Evolutionary conservation across 2,113 vertebrate genomes (phyloP).

Genomic region (Daboia siamensis): DNA sequence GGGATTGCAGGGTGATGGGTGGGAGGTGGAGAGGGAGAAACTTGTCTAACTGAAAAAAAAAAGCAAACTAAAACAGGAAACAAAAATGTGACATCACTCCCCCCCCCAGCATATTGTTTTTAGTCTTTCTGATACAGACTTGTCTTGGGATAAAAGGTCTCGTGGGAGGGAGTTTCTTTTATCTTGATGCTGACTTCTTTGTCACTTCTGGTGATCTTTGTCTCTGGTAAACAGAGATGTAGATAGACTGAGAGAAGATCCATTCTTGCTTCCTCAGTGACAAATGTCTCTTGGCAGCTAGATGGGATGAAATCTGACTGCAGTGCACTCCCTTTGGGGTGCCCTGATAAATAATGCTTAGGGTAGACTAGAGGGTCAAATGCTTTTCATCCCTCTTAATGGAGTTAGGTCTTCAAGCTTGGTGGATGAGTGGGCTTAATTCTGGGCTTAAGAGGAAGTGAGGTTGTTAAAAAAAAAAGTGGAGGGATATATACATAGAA

Average conservation of each 20-base stretch:
- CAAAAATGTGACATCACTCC: conserved; percentile 10
- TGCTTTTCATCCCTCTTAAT: conserved; percentile 35
- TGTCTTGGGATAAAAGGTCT: conserved; percentile 40
- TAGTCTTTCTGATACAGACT: conserved; percentile 48
- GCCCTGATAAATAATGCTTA: conserved; percentile 46
- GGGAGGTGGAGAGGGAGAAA: conserved; percentile 48
- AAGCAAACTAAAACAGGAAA: not conserved
- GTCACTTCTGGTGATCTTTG: conserved; percentile 73
- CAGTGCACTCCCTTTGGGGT: conserved; percentile 21
- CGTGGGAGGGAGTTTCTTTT: conserved; percentile 28
- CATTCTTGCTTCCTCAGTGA: conserved; percentile 51
- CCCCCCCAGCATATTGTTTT: conserved; percentile 16
- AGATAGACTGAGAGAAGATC: conserved; percentile 45
- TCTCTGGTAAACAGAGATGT: conserved; percentile 67
- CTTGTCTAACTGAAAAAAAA: conserved; percentile 36
- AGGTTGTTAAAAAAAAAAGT: not conserved
- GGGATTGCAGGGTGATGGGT: conserved; percentile 11
- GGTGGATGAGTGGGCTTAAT: conserved; percentile 41
- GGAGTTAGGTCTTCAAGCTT: not conserved
- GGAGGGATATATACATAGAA: conserved; percentile 21
- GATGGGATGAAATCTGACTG: conserved; percentile 40
- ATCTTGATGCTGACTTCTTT: conserved; percentile 64
- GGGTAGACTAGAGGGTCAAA: conserved; percentile 21
- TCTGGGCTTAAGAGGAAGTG: not conserved
- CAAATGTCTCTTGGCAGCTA: conserved; percentile 62